Conservation (phyloP, 2,113 vertebrate species). For the Illadopsis cleaveri region DNA sequence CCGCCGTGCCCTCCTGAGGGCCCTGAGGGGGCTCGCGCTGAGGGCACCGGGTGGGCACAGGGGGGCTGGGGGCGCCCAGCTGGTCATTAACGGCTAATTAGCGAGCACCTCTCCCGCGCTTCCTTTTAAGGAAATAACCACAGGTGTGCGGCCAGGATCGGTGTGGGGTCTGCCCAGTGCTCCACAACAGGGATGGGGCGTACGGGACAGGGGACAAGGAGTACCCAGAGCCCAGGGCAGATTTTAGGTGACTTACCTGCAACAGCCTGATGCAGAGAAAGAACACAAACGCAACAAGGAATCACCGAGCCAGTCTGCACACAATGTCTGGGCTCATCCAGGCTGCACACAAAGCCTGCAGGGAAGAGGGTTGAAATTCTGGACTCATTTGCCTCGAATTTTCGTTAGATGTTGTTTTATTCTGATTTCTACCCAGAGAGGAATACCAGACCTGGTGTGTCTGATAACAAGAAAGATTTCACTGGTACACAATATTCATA, state of each 20-base stretch:
- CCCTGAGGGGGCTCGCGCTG: neutral
- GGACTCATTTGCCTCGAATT: neutral
- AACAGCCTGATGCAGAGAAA: neutral
- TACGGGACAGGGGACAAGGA: neutral
- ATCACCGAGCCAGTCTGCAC: fast-evolving
- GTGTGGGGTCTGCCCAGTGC: fast-evolving
- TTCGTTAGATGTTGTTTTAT: neutral
- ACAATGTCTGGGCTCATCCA: neutral
- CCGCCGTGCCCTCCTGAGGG: neutral
- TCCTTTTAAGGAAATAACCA: fast-evolving
- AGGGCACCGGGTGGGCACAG: fast-evolving
- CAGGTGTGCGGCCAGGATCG: fast-evolving
- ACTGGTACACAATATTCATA: neutral
- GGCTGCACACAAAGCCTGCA: neutral
- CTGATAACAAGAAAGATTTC: neutral
- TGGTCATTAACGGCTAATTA: fast-evolving
- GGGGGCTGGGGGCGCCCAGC: neutral
- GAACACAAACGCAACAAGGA: neutral
- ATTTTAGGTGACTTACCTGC: neutral
- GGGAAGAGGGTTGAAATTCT: neutral
- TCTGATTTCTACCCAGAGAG: neutral
- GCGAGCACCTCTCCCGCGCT: neutral
- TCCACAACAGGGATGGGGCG: fast-evolving
- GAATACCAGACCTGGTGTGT: neutral
- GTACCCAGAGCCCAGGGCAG: no score